phyloP scores from a whole-genome alignment of 2,797 vertebrate species.

The Stomatorhinus walkeri region DNA sequence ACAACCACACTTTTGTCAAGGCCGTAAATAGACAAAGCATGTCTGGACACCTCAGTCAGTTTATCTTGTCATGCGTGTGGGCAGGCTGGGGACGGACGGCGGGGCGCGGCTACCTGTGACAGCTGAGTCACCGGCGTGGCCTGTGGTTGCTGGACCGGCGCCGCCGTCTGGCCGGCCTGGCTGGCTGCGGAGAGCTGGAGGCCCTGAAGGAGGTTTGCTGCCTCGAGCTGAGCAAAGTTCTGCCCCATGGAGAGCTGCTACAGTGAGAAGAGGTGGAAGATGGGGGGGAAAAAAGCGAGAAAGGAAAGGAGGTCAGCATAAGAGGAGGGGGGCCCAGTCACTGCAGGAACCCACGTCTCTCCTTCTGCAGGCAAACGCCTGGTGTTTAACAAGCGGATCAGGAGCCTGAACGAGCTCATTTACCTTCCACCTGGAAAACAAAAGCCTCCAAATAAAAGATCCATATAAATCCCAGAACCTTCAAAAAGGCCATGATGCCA shows the following conservation, averaged over 20 bases:
- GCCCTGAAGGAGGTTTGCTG: constrained; percentile 51
- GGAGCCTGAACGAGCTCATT: constrained; percentile 28
- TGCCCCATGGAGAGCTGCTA: constrained; percentile 53
- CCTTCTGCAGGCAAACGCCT: constrained; percentile 42
- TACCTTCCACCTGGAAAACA: not conserved
- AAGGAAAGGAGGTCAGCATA: not conserved
- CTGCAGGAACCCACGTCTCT: constrained; percentile 33
- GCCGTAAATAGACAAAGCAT: not conserved
- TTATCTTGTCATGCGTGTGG: not conserved
- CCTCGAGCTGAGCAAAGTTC: constrained; percentile 55
- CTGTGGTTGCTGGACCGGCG: constrained; percentile 66
- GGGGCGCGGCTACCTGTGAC: constrained; percentile 47
- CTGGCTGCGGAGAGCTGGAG: constrained; percentile 45
- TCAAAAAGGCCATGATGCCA: not conserved
- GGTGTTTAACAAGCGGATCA: constrained; percentile 38
- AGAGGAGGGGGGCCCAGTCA: not conserved
- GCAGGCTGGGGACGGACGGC: not conserved
- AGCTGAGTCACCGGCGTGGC: constrained; percentile 45
- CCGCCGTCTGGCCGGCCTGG: constrained; percentile 50
- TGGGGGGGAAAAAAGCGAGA: constrained; percentile 1
- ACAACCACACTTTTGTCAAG: not conserved
- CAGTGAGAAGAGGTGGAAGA: constrained; percentile 18
- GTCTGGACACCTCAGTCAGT: not conserved
- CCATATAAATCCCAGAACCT: not conserved
- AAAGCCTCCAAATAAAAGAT: not conserved